Evolutionary conservation across 2,113 vertebrate genomes (phyloP).

Genomic region (Pomatostomus ruficeps): DNA sequence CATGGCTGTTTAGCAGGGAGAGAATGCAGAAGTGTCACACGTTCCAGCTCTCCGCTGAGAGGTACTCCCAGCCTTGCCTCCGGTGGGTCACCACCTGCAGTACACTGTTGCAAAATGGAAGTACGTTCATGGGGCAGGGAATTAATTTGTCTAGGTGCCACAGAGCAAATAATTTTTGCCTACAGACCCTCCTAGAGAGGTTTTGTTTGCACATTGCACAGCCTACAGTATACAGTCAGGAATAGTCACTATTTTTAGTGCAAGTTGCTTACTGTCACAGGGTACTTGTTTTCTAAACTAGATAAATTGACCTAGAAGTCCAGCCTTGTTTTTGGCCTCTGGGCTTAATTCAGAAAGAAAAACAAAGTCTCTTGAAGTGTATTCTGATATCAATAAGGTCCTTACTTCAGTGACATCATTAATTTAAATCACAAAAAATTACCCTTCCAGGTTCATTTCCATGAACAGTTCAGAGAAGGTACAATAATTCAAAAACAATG

Average conservation of each 20-base stretch:
- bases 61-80: conserved; percentile 8
- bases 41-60: neutral
- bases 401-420: neutral
- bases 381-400: neutral
- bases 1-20: neutral
- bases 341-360: neutral
- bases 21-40: neutral
- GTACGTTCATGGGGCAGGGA: neutral
- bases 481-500: neutral
- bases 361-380: neutral
- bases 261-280: neutral
- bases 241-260: neutral
- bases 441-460: neutral
- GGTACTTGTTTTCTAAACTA: neutral
- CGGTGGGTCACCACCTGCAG: neutral
- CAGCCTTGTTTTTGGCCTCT: neutral
- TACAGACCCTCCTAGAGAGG: neutral
- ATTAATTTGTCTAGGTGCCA: neutral
- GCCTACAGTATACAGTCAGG: neutral
- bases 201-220: neutral
- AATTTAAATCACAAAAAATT: neutral
- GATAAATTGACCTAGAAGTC: neutral
- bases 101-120: neutral
- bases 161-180: neutral
- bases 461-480: neutral